Evolutionary conservation across 2,113 vertebrate genomes (phyloP), one percentile per base, ranked within the genome.

Genomic region (Nothocercus julius): DNA sequence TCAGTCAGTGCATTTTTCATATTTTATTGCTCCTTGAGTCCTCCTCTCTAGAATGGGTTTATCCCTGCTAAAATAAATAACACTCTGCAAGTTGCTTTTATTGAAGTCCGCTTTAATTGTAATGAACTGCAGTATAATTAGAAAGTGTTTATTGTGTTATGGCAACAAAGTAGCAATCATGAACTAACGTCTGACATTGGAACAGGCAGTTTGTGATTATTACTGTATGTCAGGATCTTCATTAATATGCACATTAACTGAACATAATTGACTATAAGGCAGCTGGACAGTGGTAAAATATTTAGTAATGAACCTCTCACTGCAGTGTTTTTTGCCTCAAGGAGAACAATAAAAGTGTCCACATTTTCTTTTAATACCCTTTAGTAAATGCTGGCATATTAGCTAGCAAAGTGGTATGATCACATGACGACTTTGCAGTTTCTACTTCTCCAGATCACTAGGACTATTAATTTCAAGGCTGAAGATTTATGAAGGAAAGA

Each of bases 181-280:
- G 70, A 87, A 64, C 74, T 85, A 82, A 92, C 93, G 89, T 89
- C 68, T 96, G 95, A 92, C 93, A 90, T 63, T 91, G 89, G 58
- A 95, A 61, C 34, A 51, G 88, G 94, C 90, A 96, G 83, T 95
- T 94, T 92, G 74, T 85, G 88, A 73, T 96, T 95, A 92, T 89
- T 89, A 93, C 83, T 92, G 73, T 90, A 90, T 85, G 82, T 92
- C 96, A 95, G 87, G 69, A 91, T 66, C 82, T 95, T 97, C 93
- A 82, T 97, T 97, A 97, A 91, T 83, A 92, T 95, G 80, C 94
- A 92, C 85, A 82, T 97, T 97, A 93, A 49, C 22, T 77, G 51
- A 96, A 79, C 70, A 80, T 95, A 94, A 95, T 96, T 97, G 97
- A 90, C 88, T 58, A 56, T 90, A 73, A 85, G 93, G 96, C 97